Percentiles rank a stretch among this genome's conserved stretches.
Conservation (phyloP, 2,113 vertebrate species). For the Syngnathus scovelli region DNA sequence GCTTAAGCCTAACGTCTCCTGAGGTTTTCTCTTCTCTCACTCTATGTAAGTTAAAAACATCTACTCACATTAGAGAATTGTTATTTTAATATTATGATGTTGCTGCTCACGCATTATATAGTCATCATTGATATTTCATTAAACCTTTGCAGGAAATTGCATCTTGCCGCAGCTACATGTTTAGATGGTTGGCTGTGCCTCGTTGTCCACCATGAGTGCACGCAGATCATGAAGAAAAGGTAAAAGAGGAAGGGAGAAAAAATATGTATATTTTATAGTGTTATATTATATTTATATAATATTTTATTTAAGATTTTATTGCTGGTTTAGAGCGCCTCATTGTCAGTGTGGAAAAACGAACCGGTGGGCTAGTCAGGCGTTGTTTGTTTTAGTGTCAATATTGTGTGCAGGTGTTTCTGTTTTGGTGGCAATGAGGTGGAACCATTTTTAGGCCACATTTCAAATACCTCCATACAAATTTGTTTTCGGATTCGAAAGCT, state of each 20-base stretch:
- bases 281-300: too few species aligned
- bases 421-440: too few species aligned
- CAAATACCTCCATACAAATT: not conserved
- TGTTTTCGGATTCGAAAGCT: not conserved
- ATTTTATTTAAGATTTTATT: too few species aligned
- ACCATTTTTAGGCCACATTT: not conserved
- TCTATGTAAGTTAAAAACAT: not conserved
- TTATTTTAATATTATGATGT: not conserved
- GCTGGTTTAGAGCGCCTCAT: too few species aligned
- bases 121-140: not conserved
- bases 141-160: not conserved
- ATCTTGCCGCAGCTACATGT: not conserved
- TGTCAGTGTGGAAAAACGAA: too few species aligned
- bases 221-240: too few species aligned
- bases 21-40: not conserved
- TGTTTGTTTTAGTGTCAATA: too few species aligned
- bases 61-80: not conserved
- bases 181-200: not conserved
- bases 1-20: not conserved
- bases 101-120: not conserved
- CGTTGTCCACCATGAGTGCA: too few species aligned
- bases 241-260: too few species aligned
- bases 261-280: too few species aligned
- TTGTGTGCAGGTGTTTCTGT: too few species aligned
- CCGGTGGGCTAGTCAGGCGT: too few species aligned